Evolutionary conservation across 2,113 vertebrate species (phyloP).

Genomic region (Brachypteracias leptosomus): DNA sequence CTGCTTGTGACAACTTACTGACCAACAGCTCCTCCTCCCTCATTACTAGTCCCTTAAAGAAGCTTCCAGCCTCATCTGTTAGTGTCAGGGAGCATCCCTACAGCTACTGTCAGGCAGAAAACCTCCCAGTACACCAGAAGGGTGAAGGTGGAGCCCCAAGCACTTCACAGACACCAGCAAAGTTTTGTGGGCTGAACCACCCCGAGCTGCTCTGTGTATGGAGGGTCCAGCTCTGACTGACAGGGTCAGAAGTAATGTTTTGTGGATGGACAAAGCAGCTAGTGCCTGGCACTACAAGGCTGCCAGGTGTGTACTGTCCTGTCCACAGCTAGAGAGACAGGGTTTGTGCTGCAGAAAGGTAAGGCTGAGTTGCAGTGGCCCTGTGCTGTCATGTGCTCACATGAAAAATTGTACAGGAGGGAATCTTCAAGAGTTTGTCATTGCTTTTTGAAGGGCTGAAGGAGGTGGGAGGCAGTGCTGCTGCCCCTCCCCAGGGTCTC

Average conservation of each 20-base stretch:
- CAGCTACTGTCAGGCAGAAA: neutral
- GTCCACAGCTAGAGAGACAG: neutral
- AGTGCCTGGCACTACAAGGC: neutral
- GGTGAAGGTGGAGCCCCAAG: neutral
- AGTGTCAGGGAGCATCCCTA: neutral
- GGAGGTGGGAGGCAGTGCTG: neutral
- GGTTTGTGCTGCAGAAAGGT: neutral
- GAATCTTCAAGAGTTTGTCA: neutral
- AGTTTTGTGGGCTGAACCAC: neutral
- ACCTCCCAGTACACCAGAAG: rapidly evolving
- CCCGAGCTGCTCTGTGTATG: neutral
- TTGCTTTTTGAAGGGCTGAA: neutral
- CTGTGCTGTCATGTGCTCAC: neutral
- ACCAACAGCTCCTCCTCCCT: neutral
- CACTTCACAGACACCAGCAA: neutral
- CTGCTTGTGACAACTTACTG: neutral
- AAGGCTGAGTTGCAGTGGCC: no score
- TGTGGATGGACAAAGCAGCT: neutral
- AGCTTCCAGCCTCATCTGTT: neutral
- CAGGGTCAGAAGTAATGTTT: neutral
- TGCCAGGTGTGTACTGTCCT: neutral
- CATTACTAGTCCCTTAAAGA: neutral
- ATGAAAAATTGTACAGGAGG: rapidly evolving
- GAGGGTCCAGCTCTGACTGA: neutral
- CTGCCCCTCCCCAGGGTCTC: neutral